Evolutionary conservation across 2,113 vertebrate species (phyloP).

Genomic region (Hiodon alosoides): DNA sequence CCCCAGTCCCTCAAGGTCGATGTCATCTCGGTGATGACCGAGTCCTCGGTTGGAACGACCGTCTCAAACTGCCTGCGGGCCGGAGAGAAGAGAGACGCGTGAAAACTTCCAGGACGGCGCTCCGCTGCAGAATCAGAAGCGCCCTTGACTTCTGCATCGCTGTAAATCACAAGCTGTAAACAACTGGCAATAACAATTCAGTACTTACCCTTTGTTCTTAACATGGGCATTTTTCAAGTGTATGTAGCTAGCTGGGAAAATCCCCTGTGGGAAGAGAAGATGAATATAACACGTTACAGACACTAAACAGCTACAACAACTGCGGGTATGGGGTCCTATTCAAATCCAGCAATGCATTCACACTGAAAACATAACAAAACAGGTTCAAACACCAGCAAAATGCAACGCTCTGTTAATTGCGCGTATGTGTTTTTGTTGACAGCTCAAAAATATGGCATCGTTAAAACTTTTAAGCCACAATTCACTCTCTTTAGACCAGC

Average conservation of each 20-base stretch:
- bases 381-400: background rate
- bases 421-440: background rate
- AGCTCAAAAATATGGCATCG: background rate
- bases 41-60: slow-evolving; percentile 89
- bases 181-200: background rate
- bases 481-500: background rate
- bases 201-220: slow-evolving; percentile 94
- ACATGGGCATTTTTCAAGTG: slow-evolving; percentile 94
- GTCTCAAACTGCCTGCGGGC: slow-evolving; percentile 91
- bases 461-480: background rate
- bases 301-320: too few species aligned
- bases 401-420: background rate
- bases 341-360: background rate
- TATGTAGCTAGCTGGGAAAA: slow-evolving; percentile 89
- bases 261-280: slow-evolving; percentile 65
- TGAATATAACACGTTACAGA: background rate
- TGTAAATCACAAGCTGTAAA: background rate
- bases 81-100: slow-evolving; percentile 3
- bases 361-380: slow-evolving; percentile 1
- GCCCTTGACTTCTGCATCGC: background rate
- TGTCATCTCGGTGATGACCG: slow-evolving; percentile 98
- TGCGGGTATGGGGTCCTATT: background rate
- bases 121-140: too few species aligned
- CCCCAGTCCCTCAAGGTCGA: slow-evolving; percentile 95
- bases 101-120: background rate